phyloP scores from a whole-genome alignment of 2,888 invertebrate genomes.

The Cerastis leucographa region DNA sequence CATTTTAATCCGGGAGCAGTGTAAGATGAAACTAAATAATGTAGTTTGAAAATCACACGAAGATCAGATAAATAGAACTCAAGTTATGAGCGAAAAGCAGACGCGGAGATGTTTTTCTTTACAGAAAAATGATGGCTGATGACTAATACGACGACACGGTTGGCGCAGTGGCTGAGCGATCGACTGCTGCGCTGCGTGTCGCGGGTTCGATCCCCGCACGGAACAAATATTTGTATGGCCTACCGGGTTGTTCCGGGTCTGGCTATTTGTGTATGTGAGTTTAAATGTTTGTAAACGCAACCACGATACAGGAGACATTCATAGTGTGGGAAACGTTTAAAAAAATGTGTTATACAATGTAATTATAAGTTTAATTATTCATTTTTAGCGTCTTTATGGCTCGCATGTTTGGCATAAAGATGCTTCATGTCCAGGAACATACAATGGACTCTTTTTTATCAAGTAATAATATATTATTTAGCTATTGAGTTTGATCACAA shows the following conservation, averaged over 20 bases:
- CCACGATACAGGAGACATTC: too few species aligned
- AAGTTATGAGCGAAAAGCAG: slow-evolving; percentile 50
- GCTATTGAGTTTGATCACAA: neutral
- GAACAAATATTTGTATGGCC: too few species aligned
- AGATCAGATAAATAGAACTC: slow-evolving; percentile 62
- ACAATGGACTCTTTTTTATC: neutral
- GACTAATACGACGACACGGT: too few species aligned
- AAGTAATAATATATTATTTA: neutral
- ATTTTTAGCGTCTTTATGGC: neutral
- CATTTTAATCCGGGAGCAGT: slow-evolving; percentile 59
- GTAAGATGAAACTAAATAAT: slow-evolving; percentile 66
- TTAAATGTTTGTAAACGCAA: too few species aligned
- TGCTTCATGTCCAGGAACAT: neutral
- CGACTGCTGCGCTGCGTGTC: too few species aligned
- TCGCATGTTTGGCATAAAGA: neutral
- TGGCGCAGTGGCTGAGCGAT: too few species aligned
- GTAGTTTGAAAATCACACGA: slow-evolving; percentile 65
- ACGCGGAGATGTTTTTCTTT: neutral
- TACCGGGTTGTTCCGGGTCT: too few species aligned
- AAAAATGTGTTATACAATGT: neutral
- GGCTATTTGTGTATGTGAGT: too few species aligned
- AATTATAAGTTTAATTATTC: neutral
- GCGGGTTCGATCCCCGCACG: too few species aligned
- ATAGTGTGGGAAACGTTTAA: too few species aligned
- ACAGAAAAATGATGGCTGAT: neutral